Percentiles rank a stretch among this genome's conserved stretches.
Conservation (phyloP, 2,797 vertebrate genomes). For the Silurus aristotelis region DNA sequence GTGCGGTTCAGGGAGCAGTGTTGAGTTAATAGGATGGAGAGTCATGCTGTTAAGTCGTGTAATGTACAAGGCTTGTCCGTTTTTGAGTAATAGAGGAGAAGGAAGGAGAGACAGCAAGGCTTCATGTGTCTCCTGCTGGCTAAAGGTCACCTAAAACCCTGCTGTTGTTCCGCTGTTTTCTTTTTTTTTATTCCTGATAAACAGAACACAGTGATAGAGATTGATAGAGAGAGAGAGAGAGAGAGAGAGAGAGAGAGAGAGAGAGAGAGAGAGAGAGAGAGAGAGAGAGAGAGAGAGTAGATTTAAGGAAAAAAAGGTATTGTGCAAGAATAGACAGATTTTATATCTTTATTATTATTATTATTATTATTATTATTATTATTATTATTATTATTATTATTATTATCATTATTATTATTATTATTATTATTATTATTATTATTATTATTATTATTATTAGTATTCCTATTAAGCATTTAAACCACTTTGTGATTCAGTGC, state of each 20-base stretch:
- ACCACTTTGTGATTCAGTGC: background rate
- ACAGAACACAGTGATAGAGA: background rate
- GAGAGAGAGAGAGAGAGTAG: background rate
- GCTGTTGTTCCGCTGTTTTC: too few relatives aligned
- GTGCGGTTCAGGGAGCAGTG: constrained; percentile 14
- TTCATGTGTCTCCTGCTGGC: constrained; percentile 16
- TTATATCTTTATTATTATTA: background rate
- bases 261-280: background rate
- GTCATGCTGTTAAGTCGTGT: background rate
- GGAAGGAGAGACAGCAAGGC: background rate
- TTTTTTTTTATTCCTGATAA: background rate
- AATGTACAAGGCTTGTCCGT: background rate
- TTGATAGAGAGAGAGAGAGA: background rate
- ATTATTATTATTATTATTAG: too few relatives aligned
- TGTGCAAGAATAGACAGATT: too few relatives aligned
- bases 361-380: too few relatives aligned
- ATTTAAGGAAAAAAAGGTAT: background rate
- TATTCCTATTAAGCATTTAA: background rate
- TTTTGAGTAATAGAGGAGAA: background rate
- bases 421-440: background rate
- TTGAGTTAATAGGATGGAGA: background rate
- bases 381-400: too few relatives aligned
- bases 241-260: background rate
- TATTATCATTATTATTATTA: too few relatives aligned
- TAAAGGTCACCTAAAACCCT: background rate